A percentile compares a stretch with the other conserved stretches of the same genome.
phyloP scores from a whole-genome alignment of 2,797 vertebrate genomes.

The Amphiprion clarkii region DNA sequence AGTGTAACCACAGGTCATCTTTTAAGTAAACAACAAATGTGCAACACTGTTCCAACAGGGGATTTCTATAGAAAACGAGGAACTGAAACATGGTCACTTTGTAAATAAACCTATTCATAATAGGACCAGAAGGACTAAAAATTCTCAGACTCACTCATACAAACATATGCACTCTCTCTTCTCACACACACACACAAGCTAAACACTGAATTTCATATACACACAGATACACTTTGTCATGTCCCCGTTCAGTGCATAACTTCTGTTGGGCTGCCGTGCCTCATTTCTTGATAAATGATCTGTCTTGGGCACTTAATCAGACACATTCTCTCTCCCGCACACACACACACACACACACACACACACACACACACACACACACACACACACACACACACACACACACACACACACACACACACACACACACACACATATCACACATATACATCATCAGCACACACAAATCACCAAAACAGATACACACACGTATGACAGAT shows the following conservation, averaged over 20 bases:
- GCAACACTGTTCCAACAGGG: constrained; percentile 17
- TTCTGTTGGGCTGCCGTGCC: constrained; percentile 51
- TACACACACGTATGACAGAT: constrained; percentile 61
- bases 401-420: constrained; percentile 24
- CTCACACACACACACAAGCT: not conserved
- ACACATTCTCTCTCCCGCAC: constrained; percentile 25
- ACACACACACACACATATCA: not conserved
- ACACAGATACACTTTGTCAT: constrained; percentile 62
- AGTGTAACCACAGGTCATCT: constrained; percentile 55
- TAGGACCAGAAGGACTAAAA: constrained; percentile 28
- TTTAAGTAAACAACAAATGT: constrained; percentile 62
- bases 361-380: not conserved
- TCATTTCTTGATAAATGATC: constrained; percentile 72
- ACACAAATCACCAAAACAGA: constrained; percentile 60
- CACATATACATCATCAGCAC: constrained; percentile 38
- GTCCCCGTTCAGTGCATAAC: constrained; percentile 47
- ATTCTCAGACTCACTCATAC: constrained; percentile 11
- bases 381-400: constrained; percentile 41
- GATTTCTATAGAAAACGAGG: constrained; percentile 41
- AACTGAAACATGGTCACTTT: constrained; percentile 43
- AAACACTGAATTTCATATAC: constrained; percentile 50
- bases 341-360: constrained; percentile 29
- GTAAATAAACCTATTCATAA: constrained; percentile 51
- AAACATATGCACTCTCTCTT: constrained; percentile 15
- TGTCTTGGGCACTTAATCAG: constrained; percentile 58